Conservation (phyloP, 30 jellyfish, hydroid and myxozoan genomes). For the Clytia hemisphaerica region DNA sequence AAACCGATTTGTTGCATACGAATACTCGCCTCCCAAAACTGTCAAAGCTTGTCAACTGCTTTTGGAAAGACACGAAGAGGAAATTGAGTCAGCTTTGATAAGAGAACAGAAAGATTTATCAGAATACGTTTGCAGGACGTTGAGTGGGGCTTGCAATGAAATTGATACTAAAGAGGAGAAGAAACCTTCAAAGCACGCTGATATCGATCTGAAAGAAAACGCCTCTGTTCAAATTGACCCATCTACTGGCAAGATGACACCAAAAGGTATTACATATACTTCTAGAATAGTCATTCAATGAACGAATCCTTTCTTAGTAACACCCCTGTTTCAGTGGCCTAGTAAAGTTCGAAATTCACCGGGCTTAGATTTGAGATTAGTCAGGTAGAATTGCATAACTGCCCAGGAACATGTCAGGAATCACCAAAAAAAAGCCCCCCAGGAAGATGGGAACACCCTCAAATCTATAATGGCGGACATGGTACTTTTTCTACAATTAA, state of each 20-base stretch:
- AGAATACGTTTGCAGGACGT: constrained; percentile 38
- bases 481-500: no score
- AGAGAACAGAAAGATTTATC: constrained; percentile 35
- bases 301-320: no score
- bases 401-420: no score
- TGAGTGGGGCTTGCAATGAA: constrained; percentile 61
- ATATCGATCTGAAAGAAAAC: constrained; percentile 69
- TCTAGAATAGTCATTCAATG: no score
- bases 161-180: constrained; percentile 45
- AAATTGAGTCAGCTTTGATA: constrained; percentile 46
- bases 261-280: no score
- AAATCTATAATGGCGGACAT: no score
- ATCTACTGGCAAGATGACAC: constrained; percentile 31
- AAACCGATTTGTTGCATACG: constrained; percentile 57
- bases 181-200: constrained; percentile 44
- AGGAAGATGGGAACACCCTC: no score
- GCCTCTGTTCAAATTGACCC: constrained; percentile 41
- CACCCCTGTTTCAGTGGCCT: no score
- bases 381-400: no score
- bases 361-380: no score
- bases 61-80: constrained; percentile 86
- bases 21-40: constrained; percentile 88
- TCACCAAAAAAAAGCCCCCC: no score
- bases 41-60: constrained; percentile 81
- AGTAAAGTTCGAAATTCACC: no score